Conservation (phyloP, 1,140 invertebrate species). For the Colletes latitarsis region DNA sequence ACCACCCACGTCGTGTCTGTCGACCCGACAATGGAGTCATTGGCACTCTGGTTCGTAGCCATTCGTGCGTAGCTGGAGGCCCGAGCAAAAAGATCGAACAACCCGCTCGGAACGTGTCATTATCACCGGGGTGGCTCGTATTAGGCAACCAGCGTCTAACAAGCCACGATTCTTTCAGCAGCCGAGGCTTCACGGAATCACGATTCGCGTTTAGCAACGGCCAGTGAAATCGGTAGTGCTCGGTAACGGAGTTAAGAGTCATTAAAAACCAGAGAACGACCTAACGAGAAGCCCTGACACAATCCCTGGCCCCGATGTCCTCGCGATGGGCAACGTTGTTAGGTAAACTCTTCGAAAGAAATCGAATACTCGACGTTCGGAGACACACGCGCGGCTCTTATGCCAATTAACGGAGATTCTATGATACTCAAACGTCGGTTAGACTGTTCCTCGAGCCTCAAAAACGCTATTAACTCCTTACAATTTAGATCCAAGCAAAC, state of each 20-base stretch:
- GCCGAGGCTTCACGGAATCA: slow-evolving; percentile 15
- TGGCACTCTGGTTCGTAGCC: slow-evolving; percentile 14
- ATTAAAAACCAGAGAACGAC: slow-evolving; percentile 33
- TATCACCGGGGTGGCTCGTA: slow-evolving; percentile 25
- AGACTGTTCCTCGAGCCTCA: no score
- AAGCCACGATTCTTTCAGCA: slow-evolving; percentile 14
- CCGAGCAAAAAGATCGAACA: not conserved
- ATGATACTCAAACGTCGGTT: no score
- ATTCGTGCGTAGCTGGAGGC: slow-evolving; percentile 19
- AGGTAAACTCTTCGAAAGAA: no score
- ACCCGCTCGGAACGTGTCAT: slow-evolving; percentile 18
- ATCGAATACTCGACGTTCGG: no score
- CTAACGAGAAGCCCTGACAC: slow-evolving; percentile 16
- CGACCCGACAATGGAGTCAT: slow-evolving; percentile 3
- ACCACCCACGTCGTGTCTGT: not conserved
- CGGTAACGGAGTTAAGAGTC: slow-evolving; percentile 5
- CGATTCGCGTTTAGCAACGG: slow-evolving; percentile 40
- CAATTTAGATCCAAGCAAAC: no score
- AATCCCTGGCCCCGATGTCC: not conserved
- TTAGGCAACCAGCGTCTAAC: slow-evolving; percentile 36
- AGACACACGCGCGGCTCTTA: no score
- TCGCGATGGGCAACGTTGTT: not conserved
- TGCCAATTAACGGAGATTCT: no score
- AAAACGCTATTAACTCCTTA: no score
- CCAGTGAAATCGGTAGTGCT: slow-evolving; percentile 44